Conservation (phyloP, 1,140 invertebrate genomes). For the Harlomillsia oculata region DNA sequence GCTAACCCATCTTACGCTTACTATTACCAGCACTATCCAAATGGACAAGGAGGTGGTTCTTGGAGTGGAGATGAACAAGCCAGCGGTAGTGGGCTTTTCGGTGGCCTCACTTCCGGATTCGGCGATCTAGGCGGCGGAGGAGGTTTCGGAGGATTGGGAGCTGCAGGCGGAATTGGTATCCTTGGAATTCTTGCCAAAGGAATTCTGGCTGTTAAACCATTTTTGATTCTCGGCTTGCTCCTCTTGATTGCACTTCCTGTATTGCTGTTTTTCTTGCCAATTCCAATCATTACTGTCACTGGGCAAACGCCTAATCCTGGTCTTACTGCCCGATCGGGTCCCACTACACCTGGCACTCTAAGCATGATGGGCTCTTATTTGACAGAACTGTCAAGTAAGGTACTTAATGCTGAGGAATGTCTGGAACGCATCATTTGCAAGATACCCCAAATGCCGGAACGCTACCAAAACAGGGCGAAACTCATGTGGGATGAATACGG, state of each 20-base stretch:
- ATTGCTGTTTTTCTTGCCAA: slow-evolving; percentile 26
- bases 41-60: not conserved
- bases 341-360: not conserved
- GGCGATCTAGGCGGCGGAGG: slow-evolving; percentile 1
- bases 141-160: slow-evolving; percentile 13
- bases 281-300: slow-evolving; percentile 31
- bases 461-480: slow-evolving; percentile 28
- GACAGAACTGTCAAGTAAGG: slow-evolving; percentile 16
- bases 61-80: slow-evolving; percentile 7
- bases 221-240: slow-evolving; percentile 25
- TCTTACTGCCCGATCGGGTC: too few species aligned
- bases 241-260: slow-evolving; percentile 27
- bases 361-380: slow-evolving; percentile 13
- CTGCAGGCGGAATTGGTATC: slow-evolving; percentile 10
- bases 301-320: too few species aligned
- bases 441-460: slow-evolving; percentile 26
- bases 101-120: not conserved
- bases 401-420: slow-evolving; percentile 32
- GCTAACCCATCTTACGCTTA: slow-evolving; percentile 22
- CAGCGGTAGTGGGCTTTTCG: slow-evolving; percentile 7
- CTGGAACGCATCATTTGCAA: slow-evolving; percentile 33
- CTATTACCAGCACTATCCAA: slow-evolving; percentile 30
- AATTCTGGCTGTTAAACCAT: slow-evolving; percentile 26
- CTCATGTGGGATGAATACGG: slow-evolving; percentile 31
- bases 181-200: slow-evolving; percentile 23